A percentile compares a stretch with the other conserved stretches of the same genome.
Conservation (phyloP, 2,888 invertebrate genomes). For the Hydroisotoma schaefferi region DNA sequence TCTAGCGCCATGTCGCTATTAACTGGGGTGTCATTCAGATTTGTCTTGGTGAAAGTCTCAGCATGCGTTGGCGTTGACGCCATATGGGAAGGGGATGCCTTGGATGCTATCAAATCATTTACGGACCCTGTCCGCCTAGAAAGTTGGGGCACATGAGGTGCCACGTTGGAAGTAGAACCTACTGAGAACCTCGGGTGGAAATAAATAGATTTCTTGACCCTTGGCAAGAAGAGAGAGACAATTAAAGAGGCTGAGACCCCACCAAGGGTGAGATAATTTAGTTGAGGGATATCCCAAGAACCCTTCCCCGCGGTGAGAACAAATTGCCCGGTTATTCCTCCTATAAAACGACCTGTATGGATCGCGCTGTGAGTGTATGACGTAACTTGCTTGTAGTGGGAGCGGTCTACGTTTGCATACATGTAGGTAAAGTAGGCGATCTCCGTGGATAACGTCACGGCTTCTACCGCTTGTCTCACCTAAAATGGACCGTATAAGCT, state of each 20-base stretch:
- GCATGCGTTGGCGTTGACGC: no score
- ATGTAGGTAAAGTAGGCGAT: conserved; percentile 91
- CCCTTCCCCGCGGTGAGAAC: conserved; percentile 64
- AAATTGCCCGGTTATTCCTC: conserved; percentile 71
- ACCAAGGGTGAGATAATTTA: conserved; percentile 74
- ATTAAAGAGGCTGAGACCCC: conserved; percentile 66
- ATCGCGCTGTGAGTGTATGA: conserved; percentile 79
- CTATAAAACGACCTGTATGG: conserved; percentile 71
- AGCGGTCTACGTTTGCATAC: conserved; percentile 78
- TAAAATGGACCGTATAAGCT: conserved; percentile 1
- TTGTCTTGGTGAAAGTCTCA: no score
- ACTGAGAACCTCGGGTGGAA: conserved; percentile 61
- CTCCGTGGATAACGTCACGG: conserved; percentile 68
- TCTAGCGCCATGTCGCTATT: no score
- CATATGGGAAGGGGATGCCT: not conserved
- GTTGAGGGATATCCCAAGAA: conserved; percentile 66
- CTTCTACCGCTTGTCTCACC: conserved; percentile 50
- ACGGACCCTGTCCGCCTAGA: not conserved
- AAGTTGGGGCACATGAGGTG: no score
- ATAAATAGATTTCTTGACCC: conserved; percentile 70
- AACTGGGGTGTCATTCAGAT: not conserved
- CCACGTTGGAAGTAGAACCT: conserved; percentile 38
- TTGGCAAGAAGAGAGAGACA: conserved; percentile 70
- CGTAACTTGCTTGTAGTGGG: conserved; percentile 75
- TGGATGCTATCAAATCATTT: not conserved